Conservation (phyloP, 2,113 vertebrate genomes). For the Lonchura striata region DNA sequence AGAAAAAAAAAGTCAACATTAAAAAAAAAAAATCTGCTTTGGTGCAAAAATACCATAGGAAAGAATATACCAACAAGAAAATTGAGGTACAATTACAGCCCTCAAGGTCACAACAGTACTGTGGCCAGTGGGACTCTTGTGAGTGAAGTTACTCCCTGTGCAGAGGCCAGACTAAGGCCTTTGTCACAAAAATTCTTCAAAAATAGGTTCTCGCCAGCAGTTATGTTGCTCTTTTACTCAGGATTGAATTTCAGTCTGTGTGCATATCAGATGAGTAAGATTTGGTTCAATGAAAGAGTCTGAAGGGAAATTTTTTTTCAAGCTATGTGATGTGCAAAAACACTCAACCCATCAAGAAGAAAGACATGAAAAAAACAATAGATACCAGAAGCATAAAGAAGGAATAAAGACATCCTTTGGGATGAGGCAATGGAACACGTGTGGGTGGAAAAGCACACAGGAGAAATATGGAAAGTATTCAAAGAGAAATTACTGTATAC, state of each 20-base stretch:
- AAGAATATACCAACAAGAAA: background rate
- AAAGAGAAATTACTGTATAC: slow-evolving; percentile 58
- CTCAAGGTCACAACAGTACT: background rate
- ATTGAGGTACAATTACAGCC: background rate
- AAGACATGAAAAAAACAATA: slow-evolving; percentile 39
- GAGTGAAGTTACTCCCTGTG: background rate
- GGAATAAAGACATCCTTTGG: slow-evolving; percentile 38
- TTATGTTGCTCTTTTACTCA: background rate
- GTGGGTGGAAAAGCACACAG: slow-evolving; percentile 52
- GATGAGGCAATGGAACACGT: slow-evolving; percentile 15
- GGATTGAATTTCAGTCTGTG: background rate
- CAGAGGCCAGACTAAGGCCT: background rate
- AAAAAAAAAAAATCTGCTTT: background rate
- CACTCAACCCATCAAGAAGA: slow-evolving; percentile 30
- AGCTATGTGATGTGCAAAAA: slow-evolving; percentile 31
- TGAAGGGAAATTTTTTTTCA: slow-evolving; percentile 15
- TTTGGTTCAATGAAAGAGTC: slow-evolving; percentile 29
- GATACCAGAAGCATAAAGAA: slow-evolving; percentile 17
- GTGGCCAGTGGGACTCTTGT: background rate
- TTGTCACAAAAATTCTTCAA: background rate
- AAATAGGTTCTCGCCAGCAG: background rate
- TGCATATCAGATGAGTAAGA: slow-evolving; percentile 15
- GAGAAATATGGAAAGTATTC: slow-evolving; percentile 50
- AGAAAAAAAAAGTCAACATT: background rate
- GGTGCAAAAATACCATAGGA: background rate